Percentiles rank a stretch among this genome's conserved stretches.
These are phyloP conservation scores for Tyrannus savana DNA, from an alignment of 2,113 vertebrate genomes.

Conservation along the genomic window DNA sequence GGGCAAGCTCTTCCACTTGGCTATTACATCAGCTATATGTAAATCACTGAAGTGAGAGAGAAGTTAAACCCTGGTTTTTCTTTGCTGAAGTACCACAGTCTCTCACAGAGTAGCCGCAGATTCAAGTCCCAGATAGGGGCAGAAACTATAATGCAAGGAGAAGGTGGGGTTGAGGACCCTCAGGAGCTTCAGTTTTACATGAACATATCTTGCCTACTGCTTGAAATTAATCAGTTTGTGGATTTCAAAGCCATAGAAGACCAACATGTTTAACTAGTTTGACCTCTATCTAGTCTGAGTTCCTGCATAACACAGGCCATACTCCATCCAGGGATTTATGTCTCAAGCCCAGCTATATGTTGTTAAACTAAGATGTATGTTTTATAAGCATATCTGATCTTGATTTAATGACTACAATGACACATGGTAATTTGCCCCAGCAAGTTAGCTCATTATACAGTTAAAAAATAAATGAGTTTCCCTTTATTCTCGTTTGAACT, in stretches of 20 bases:
- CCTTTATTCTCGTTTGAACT: conserved; percentile 22
- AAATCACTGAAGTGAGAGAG: neutral
- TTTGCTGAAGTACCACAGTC: neutral
- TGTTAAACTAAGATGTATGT: conserved; percentile 12
- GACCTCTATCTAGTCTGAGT: neutral
- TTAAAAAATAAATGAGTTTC: conserved; percentile 22
- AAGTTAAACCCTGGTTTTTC: neutral
- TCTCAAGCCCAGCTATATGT: neutral
- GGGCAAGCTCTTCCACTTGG: neutral
- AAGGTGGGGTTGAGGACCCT: neutral
- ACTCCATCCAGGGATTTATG: neutral
- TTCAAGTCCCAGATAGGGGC: neutral
- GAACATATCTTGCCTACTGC: neutral
- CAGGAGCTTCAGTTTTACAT: neutral
- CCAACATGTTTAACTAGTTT: neutral
- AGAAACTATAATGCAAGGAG: neutral
- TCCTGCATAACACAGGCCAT: neutral
- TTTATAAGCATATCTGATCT: conserved; percentile 29
- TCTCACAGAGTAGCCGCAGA: neutral
- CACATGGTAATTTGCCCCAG: conserved; percentile 7
- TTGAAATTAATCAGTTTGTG: neutral
- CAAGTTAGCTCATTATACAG: neutral
- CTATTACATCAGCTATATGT: neutral
- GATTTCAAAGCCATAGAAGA: neutral
- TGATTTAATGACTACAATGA: conserved; percentile 51